These are phyloP conservation scores for Esperia sulphurella DNA, from an alignment of 2,888 invertebrate genomes.

Conservation along the genomic window DNA sequence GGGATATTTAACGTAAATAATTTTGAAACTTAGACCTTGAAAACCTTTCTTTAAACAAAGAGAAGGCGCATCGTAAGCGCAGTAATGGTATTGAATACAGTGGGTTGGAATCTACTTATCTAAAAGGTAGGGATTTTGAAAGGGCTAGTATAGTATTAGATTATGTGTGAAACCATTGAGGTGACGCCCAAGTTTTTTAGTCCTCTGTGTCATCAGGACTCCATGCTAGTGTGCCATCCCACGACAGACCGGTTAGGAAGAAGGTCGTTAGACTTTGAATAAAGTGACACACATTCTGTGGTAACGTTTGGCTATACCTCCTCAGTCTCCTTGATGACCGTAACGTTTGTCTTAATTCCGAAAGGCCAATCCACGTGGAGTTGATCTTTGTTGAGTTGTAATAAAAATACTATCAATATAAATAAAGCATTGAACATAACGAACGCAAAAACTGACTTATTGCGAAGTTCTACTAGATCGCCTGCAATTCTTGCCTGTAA, in stretches of 20 bases:
- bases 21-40: background rate
- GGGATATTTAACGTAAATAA: conserved; percentile 9
- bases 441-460: conserved; percentile 98
- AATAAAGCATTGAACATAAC: conserved; percentile 99
- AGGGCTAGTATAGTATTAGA: conserved; percentile 52
- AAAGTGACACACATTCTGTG: conserved; percentile 64
- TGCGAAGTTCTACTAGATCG: conserved; percentile 96
- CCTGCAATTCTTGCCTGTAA: conserved; percentile 92
- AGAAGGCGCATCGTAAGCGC: conserved; percentile 3
- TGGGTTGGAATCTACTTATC: conserved; percentile 14
- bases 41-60: background rate
- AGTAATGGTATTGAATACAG: conserved; percentile 7
- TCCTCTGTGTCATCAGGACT: conserved; percentile 59
- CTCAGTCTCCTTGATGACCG: conserved; percentile 94
- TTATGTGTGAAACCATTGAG: conserved; percentile 50
- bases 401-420: conserved; percentile 98
- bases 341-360: conserved; percentile 96
- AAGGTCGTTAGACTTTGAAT: conserved; percentile 74
- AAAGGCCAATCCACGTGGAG: conserved; percentile 98
- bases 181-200: conserved; percentile 55
- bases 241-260: conserved; percentile 74
- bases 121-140: conserved; percentile 24
- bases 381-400: conserved; percentile 99
- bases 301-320: conserved; percentile 85
- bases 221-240: conserved; percentile 77